A percentile compares a stretch with the other conserved stretches of the same genome.
phyloP scores from a whole-genome alignment of 2,113 vertebrate species.

The Ahaetulla prasina region DNA sequence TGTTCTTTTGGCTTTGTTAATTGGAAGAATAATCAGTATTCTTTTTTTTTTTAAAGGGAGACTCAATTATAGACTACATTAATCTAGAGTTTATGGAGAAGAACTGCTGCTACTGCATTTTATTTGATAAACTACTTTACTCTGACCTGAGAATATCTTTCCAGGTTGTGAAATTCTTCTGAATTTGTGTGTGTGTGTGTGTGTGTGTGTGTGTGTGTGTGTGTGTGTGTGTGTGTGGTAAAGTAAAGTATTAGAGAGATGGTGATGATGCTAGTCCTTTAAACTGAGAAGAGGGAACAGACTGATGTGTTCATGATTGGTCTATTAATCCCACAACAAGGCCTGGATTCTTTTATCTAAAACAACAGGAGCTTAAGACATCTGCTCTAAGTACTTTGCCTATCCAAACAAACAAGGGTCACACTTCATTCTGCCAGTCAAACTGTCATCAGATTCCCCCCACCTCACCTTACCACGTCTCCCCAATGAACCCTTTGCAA shows the following conservation, averaged over 20 bases:
- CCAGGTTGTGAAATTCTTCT: background rate
- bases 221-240: background rate
- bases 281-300: background rate
- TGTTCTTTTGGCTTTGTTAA: background rate
- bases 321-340: slow-evolving; percentile 26
- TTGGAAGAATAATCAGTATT: background rate
- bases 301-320: slow-evolving; percentile 33
- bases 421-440: slow-evolving; percentile 27
- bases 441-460: slow-evolving; percentile 35
- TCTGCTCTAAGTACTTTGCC: slow-evolving; percentile 55
- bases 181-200: background rate
- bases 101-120: background rate
- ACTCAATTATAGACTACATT: background rate
- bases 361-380: slow-evolving; percentile 32
- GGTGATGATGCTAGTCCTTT: background rate
- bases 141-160: slow-evolving; percentile 3
- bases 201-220: too few species aligned
- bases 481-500: background rate
- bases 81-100: background rate
- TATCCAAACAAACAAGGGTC: slow-evolving; percentile 54
- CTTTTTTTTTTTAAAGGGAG: background rate
- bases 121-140: background rate
- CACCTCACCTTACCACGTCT: fast-evolving
- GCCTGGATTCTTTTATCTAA: slow-evolving; percentile 48
- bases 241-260: background rate